A percentile compares a stretch with the other conserved stretches of the same genome.
phyloP scores from a whole-genome alignment of 2,888 invertebrate genomes.

The Lepidonotus clava region DNA sequence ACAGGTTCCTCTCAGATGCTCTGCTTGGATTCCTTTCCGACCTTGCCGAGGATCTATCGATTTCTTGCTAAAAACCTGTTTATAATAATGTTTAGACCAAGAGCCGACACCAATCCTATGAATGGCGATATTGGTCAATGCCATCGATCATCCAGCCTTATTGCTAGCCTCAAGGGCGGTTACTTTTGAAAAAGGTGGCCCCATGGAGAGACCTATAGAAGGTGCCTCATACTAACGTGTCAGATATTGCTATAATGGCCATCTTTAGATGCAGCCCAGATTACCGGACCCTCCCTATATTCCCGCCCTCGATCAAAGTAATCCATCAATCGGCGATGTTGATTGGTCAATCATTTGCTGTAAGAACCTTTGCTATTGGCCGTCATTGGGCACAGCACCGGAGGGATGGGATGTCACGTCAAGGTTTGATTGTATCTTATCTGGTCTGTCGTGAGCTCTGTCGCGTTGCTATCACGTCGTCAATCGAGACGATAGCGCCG shows the following conservation, averaged over 20 bases:
- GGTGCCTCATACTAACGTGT: not conserved
- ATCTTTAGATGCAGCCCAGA: not conserved
- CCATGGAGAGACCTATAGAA: not conserved
- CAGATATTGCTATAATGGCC: not conserved
- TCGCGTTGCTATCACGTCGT: not conserved
- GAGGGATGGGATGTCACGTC: constrained; percentile 37
- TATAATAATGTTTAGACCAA: not conserved
- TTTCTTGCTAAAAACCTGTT: not conserved
- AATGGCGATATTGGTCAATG: not conserved
- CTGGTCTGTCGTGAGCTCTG: not conserved
- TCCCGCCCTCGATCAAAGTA: not conserved
- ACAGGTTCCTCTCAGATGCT: not conserved
- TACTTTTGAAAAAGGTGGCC: too few relatives aligned
- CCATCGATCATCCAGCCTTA: not conserved
- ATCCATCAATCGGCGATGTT: not conserved
- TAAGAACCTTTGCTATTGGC: not conserved
- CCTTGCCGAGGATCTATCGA: not conserved
- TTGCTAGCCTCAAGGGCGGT: too few relatives aligned
- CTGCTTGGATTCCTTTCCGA: not conserved
- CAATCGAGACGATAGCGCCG: not conserved
- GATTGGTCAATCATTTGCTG: constrained; percentile 36
- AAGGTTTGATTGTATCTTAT: constrained; percentile 24
- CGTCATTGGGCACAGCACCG: not conserved
- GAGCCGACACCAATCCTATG: not conserved
- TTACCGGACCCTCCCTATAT: not conserved